phyloP scores from a whole-genome alignment of 2,888 invertebrate genomes.

The Sminthurinus aureus region DNA sequence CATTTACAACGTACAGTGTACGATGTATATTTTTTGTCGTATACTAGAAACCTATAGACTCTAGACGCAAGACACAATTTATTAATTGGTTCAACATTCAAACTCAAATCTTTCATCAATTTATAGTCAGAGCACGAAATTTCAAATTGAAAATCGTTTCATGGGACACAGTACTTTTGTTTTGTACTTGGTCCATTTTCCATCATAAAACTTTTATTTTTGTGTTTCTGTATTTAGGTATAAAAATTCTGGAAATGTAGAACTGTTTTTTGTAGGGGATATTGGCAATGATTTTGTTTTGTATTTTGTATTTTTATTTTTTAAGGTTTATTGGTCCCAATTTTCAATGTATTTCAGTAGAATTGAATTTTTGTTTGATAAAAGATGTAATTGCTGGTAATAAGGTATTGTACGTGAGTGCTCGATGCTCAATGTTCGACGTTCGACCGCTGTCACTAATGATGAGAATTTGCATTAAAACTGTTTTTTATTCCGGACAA shows the following conservation, averaged over 20 bases:
- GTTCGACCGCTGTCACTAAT: constrained; percentile 15
- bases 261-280: not conserved
- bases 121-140: not conserved
- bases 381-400: not conserved
- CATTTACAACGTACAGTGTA: too few species aligned
- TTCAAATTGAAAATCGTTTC: not conserved
- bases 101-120: not conserved
- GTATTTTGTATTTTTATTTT: not conserved
- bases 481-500: not conserved
- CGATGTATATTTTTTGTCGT: too few species aligned
- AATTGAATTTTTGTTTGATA: too few species aligned
- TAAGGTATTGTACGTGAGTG: not conserved
- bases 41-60: too few species aligned
- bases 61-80: not conserved
- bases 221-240: too few species aligned
- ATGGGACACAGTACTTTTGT: too few species aligned
- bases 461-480: not conserved
- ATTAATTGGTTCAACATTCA: not conserved
- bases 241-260: not conserved
- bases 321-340: too few species aligned
- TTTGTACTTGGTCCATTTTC: too few species aligned
- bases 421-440: not conserved
- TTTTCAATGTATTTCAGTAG: too few species aligned
- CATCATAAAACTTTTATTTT: not conserved
- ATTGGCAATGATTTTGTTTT: not conserved